Percentiles rank a stretch among this genome's conserved stretches.
These are phyloP conservation scores for Amaurobius ferox DNA, from an alignment of 2,888 invertebrate genomes.

Conservation along the genomic window DNA sequence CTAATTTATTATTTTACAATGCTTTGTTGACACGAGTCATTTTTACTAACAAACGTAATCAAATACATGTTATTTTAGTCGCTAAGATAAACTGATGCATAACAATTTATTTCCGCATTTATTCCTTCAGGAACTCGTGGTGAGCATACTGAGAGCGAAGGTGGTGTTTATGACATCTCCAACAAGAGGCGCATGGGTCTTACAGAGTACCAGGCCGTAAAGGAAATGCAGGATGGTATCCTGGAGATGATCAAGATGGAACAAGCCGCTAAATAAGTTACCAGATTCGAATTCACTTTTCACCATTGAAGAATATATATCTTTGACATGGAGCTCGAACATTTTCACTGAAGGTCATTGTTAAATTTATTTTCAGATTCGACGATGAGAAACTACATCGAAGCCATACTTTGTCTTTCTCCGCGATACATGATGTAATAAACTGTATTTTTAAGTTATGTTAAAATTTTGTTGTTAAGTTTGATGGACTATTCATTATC, in stretches of 20 bases:
- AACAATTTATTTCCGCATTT: no score
- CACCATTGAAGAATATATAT: not conserved
- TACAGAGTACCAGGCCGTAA: constrained; percentile 96
- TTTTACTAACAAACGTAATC: no score
- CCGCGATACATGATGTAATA: not conserved
- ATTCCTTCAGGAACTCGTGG: constrained; percentile 87
- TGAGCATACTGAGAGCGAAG: constrained; percentile 97
- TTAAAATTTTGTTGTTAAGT: not conserved
- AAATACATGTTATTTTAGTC: no score
- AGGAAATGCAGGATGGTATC: constrained; percentile 98
- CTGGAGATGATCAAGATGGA: constrained; percentile 96
- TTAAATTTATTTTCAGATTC: not conserved
- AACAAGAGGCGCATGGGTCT: constrained; percentile 98
- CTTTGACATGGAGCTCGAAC: not conserved
- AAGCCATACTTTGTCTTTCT: not conserved
- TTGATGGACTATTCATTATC: no score
- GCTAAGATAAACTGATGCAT: no score
- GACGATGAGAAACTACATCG: not conserved
- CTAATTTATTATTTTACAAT: not conserved
- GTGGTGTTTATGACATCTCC: constrained; percentile 97
- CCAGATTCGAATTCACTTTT: not conserved
- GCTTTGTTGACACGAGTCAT: no score
- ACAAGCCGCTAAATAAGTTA: constrained; percentile 81
- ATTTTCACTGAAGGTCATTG: constrained; percentile 23
- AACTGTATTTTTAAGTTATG: not conserved